Evolutionary conservation across 2,113 vertebrate genomes (phyloP), one percentile per base, ranked within the genome.

Genomic region (Carlito syrichta): DNA sequence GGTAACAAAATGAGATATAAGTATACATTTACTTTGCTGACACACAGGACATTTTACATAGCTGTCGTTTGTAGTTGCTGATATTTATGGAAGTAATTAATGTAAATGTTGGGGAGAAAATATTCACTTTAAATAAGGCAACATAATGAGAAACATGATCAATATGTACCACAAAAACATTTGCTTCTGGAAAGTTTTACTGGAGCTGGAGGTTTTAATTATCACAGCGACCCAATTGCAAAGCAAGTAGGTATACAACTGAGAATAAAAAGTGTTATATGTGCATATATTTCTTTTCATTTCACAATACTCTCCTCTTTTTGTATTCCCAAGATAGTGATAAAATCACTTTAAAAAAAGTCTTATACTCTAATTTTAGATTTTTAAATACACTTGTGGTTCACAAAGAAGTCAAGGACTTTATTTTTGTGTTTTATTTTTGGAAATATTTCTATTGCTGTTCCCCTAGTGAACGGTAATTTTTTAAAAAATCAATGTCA

Each of bases 41-140:
- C 38, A 16, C 40, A 40, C 22, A 74, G 20, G 25, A 82, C 23
- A 82, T 54, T 88, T 76, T 5, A 1, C 56, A 71, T n/a, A 84
- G 63, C 38, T 50, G 52, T 4, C 23, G 40, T 25, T 43, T 86
- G 68, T 86, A 52, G 40, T 78, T 96, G 1, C 25, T 93, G 19
- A n/a, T 16, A 95, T 90, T 96, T 96, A 93, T 92, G 38, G 56
- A 98, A 97, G 89, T 9, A 6, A 73, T 30, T 89, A 97, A 91
- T 94, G 25, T 79, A 94, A 93, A 95, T 27, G 81, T 23, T 83
- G 10, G 1, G 11, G 43, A 89, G 38, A 88, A 92, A 92, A 93
- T 86, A 58, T 20, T 87, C 6, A 50, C 50, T 95, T 16, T 71
- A 89, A 97, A 91, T 95, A 96, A 97, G 90, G 23, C 0, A 9